phyloP scores from a whole-genome alignment of 2,888 invertebrate genomes.

The Drosophila birchii region DNA sequence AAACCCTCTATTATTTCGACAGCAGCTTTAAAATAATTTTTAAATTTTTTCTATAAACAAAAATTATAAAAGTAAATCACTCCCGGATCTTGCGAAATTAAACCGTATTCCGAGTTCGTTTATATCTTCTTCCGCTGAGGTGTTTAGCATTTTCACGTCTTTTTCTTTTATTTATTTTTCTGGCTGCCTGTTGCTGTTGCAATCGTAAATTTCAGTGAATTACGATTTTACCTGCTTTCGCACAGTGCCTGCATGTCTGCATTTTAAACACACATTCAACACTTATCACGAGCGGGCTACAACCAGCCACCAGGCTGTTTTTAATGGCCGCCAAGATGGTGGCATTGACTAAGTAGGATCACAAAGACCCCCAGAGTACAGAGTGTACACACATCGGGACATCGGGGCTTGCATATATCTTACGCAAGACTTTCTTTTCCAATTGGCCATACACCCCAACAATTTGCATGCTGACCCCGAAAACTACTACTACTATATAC shows the following conservation, averaged over 20 bases:
- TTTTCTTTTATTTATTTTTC: conserved; percentile 14
- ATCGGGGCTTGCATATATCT: conserved; percentile 1
- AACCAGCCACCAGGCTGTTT: conserved; percentile 40
- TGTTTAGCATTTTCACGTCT: conserved; percentile 38
- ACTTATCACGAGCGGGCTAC: conserved; percentile 52
- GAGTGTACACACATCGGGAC: neutral
- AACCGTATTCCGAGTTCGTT: conserved; percentile 9
- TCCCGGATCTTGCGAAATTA: neutral
- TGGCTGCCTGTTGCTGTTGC: conserved; percentile 50
- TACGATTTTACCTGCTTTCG: conserved; percentile 67
- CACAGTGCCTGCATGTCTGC: conserved; percentile 59
- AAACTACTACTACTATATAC: conserved; percentile 7
- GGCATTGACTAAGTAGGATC: conserved; percentile 45
- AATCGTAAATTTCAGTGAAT: conserved; percentile 76
- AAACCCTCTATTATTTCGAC: too few relatives aligned
- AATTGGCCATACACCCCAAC: conserved; percentile 47
- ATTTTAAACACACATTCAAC: conserved; percentile 72
- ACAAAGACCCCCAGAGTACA: neutral
- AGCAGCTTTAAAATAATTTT: too few relatives aligned
- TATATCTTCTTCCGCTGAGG: neutral
- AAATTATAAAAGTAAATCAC: neutral
- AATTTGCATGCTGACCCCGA: conserved; percentile 38
- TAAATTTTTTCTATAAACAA: neutral
- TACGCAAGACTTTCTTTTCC: conserved; percentile 32
- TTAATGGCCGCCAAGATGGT: conserved; percentile 52